These are phyloP conservation scores for Darevskia nairensis DNA, from an alignment of 2,797 vertebrate species.

Conservation along the genomic window DNA sequence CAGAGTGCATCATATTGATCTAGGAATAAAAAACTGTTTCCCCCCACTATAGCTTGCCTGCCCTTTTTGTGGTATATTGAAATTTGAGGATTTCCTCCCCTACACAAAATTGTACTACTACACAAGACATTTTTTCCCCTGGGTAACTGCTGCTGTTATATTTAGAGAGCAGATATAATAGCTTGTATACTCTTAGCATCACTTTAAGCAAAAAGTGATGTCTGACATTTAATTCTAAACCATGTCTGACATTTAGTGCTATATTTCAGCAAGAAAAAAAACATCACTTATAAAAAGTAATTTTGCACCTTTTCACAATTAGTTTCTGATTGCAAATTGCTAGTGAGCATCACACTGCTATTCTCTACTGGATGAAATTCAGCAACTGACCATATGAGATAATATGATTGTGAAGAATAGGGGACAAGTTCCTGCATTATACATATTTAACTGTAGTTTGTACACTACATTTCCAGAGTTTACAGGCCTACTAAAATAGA, in stretches of 20 bases:
- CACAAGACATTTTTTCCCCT: slow-evolving; percentile 70
- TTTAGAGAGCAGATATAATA: slow-evolving; percentile 70
- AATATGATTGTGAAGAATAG: slow-evolving; percentile 63
- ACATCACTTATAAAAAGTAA: slow-evolving; percentile 46
- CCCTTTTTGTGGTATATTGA: slow-evolving; percentile 74
- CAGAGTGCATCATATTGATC: slow-evolving; percentile 82
- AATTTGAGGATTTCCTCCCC: slow-evolving; percentile 62
- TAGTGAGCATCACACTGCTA: slow-evolving; percentile 55
- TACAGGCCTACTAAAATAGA: slow-evolving; percentile 64
- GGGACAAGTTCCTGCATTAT: slow-evolving; percentile 58
- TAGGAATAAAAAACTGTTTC: slow-evolving; percentile 74
- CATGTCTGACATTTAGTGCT: slow-evolving; percentile 73
- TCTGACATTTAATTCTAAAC: slow-evolving; percentile 31
- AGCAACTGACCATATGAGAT: slow-evolving; percentile 63
- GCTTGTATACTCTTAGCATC: slow-evolving; percentile 65
- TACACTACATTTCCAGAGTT: slow-evolving; percentile 69
- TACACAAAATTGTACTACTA: slow-evolving; percentile 11
- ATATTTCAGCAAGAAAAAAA: slow-evolving; percentile 59
- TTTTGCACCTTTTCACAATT: slow-evolving; percentile 59
- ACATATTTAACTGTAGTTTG: slow-evolving; percentile 69
- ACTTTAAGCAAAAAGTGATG: slow-evolving; percentile 70
- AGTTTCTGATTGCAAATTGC: slow-evolving; percentile 57
- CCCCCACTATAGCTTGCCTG: slow-evolving; percentile 68
- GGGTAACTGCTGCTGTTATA: slow-evolving; percentile 63
- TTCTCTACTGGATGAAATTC: slow-evolving; percentile 55